Base-by-base conservation (phyloP, 2,797 vertebrate genomes). In the Anguilla marmorata region DNA sequence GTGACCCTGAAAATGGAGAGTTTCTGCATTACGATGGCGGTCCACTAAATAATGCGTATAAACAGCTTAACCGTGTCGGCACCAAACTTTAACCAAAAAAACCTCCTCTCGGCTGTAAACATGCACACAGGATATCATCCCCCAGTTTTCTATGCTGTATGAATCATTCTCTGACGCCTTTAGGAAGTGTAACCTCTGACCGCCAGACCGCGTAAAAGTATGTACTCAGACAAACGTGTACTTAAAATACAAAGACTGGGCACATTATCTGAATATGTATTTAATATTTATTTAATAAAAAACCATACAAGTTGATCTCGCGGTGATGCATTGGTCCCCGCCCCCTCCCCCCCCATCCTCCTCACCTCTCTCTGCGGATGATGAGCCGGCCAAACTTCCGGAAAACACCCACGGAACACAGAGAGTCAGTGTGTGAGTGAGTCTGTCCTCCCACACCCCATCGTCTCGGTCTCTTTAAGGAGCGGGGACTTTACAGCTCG, bases 401-500 rank as follows among this genome's bases (percentile, higher is more conserved):
- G 63, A 66, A 27, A 66, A 27, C 63, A 9, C 63, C 63, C 63
- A 66, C 63, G 63, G 9, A 66, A 66, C 63, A 1, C 5, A 66
- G 63, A 5, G 24, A 27, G 63, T 66, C 63, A 5, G 24, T n/a
- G 1, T n/a, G 63, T 27, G 63, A 27, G 63, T 9, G 63, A 66
- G 63, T n/a, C 63, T 66, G 33, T 4, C 69, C 30, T 11, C 69
- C 30, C 27, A 79, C 27, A 16, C 2, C 12, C 33, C 93, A 94
- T 95, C 96, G 93, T 94, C 95, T 95, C 93, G 94, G 94, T 92
- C 94, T 95, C 94, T 96, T 96, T 96, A 95, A 96, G 96, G 94
- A 96, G 91, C 92, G 92, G 91, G 89, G 93, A 92, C 92, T 92
- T 93, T 92, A 95, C 94, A 93, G 93, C 94, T 95, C 92, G 93